Evolutionary conservation across 2,888 invertebrate genomes (phyloP), one percentile per base, ranked within the genome.

Genomic region (Carabus problematicus): DNA sequence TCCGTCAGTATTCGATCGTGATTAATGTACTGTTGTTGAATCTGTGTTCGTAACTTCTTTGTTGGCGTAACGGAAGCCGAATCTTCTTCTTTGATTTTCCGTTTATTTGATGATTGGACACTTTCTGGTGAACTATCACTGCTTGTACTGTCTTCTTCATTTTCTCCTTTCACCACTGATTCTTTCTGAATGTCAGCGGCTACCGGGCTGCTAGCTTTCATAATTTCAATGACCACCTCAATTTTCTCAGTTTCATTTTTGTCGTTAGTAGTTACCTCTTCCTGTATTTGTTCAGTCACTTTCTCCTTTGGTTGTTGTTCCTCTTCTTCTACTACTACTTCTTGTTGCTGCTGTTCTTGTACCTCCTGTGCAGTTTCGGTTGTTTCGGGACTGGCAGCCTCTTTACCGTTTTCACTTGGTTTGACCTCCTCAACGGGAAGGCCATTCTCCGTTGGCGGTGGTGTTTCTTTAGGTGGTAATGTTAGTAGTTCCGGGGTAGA

Each of bases 1-100:
- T 89, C 88, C 72, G 82, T 85, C 64, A 88, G 82, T 80, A 88
- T 87, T 64, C 83, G 82, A 79, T 89, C 86, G 76, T 89, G 86
- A 56, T 86, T 71, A 9, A 73, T 64, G 70, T 79, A 80, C 68
- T 79, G 79, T 42, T 81, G 79, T 63, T 81, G 77, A 3, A 81
- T 75, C 58, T 80, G 78, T 1, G 76, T 73, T 64, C 77, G 75
- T 41, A 81, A 73, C 72, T 76, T 77, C 75, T 82, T 82, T 2
- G 76, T 71, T 7, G 80, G 74, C 8, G 75, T 71, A 40, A 71
- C 70, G 11, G 76, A 77, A 6, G 76, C 77, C 45, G 71, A 72
- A 7, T 79, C 78, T 6, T 52, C 66, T 29, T 73, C 75, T 8
- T 71, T 64, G 72, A 75, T 77, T 54, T 74, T 58, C 61, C 75